These are phyloP conservation scores for Parnassius orleans DNA, from an alignment of 2,888 invertebrate species.

Conservation along the genomic window DNA sequence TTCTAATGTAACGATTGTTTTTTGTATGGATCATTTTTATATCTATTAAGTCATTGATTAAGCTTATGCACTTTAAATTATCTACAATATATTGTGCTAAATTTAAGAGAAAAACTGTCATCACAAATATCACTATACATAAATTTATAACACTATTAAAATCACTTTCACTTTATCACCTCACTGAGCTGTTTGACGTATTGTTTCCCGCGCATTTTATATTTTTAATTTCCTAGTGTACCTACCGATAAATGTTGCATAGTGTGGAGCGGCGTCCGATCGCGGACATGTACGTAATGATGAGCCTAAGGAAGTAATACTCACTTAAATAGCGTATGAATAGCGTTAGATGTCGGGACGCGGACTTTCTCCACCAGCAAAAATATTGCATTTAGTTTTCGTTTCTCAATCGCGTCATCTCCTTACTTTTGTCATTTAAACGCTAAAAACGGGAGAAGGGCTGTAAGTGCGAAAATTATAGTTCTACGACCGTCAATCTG, in stretches of 20 bases:
- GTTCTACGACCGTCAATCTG: too few relatives aligned
- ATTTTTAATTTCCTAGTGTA: constrained; percentile 44
- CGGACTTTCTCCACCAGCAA: constrained; percentile 28
- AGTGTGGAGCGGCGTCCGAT: constrained; percentile 62
- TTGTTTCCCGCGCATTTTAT: constrained; percentile 37
- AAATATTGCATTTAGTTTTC: constrained; percentile 9
- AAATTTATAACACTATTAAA: constrained; percentile 27
- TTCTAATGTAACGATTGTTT: too few relatives aligned
- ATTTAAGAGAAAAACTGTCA: not conserved
- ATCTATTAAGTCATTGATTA: not conserved
- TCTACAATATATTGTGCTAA: not conserved
- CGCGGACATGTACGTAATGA: constrained; percentile 66
- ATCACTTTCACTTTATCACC: constrained; percentile 34
- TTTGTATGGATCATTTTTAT: not conserved
- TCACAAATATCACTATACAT: constrained; percentile 10
- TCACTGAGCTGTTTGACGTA: constrained; percentile 24
- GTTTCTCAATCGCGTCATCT: not conserved
- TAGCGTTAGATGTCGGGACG: constrained; percentile 61
- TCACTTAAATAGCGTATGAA: constrained; percentile 71
- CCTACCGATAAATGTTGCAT: constrained; percentile 78
- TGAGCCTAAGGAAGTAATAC: constrained; percentile 59
- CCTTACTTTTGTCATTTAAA: too few relatives aligned
- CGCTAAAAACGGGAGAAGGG: too few relatives aligned
- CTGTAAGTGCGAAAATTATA: too few relatives aligned
- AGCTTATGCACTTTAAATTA: not conserved